Evolutionary conservation across 2,113 vertebrate species (phyloP).

Genomic region (Thomomys bottae): DNA sequence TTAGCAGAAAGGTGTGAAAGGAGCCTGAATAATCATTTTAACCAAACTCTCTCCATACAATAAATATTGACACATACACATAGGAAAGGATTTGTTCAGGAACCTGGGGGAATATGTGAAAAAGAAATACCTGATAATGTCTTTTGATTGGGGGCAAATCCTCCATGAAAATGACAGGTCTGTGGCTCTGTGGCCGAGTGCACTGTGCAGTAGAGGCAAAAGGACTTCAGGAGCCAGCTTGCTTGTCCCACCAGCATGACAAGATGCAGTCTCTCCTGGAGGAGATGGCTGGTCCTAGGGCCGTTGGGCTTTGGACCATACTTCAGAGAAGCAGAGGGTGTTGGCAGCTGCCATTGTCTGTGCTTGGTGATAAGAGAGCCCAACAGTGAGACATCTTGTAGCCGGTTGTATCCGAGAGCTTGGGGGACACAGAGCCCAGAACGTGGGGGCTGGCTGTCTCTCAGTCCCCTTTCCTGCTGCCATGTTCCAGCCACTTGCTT

Average conservation of each 20-base stretch:
- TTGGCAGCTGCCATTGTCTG: constrained; percentile 46
- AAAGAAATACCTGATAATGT: background rate
- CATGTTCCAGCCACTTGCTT: background rate
- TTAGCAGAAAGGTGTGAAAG: background rate
- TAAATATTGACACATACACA: too few relatives aligned
- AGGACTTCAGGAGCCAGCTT: background rate
- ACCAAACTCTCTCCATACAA: background rate
- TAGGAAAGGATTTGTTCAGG: background rate
- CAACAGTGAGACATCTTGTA: constrained; percentile 13
- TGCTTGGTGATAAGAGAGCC: constrained; percentile 41
- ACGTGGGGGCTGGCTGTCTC: background rate
- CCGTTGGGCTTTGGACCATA: constrained; percentile 11
- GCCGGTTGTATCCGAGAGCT: background rate
- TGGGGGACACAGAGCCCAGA: background rate
- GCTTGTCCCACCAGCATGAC: background rate
- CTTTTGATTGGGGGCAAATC: constrained; percentile 5
- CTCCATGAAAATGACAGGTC: background rate
- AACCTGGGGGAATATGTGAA: background rate
- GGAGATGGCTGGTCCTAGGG: constrained; percentile 6
- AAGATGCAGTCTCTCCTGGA: background rate
- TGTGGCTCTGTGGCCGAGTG: background rate
- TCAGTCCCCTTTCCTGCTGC: background rate
- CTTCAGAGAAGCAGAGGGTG: constrained; percentile 58
- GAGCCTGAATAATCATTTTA: background rate
- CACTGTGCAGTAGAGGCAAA: background rate